Conservation (phyloP, 2,888 invertebrate species). For the Drosophila affinis region DNA sequence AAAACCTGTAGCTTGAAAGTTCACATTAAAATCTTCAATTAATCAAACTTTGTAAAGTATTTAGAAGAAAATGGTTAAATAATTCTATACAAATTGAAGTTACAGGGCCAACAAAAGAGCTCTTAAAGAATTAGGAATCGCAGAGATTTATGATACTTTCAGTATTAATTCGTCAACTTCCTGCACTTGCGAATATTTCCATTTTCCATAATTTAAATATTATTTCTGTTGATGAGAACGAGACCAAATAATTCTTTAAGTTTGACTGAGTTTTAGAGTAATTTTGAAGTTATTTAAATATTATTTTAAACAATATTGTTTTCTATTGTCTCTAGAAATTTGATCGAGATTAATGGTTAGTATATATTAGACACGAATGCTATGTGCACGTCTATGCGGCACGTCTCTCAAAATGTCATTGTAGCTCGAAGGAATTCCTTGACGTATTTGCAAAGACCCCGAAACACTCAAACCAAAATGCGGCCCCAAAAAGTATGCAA, state of each 20-base stretch:
- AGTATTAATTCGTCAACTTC: too few species aligned
- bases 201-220: background rate
- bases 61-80: too few species aligned
- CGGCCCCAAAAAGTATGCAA: conserved; percentile 61
- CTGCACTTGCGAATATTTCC: background rate
- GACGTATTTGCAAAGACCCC: background rate
- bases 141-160: too few species aligned
- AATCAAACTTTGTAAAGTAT: too few species aligned
- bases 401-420: background rate
- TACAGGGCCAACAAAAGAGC: too few species aligned
- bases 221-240: background rate
- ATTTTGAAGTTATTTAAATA: too few species aligned
- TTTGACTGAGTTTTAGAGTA: too few species aligned
- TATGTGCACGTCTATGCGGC: background rate
- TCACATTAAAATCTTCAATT: too few species aligned
- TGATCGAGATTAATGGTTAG: background rate
- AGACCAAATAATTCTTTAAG: background rate
- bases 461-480: background rate
- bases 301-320: too few species aligned
- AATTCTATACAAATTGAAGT: too few species aligned
- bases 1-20: too few species aligned
- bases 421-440: background rate
- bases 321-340: background rate
- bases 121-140: too few species aligned
- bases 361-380: background rate